These are phyloP conservation scores for Cariama cristata DNA, from an alignment of 2,113 vertebrate species.

Conservation along the genomic window DNA sequence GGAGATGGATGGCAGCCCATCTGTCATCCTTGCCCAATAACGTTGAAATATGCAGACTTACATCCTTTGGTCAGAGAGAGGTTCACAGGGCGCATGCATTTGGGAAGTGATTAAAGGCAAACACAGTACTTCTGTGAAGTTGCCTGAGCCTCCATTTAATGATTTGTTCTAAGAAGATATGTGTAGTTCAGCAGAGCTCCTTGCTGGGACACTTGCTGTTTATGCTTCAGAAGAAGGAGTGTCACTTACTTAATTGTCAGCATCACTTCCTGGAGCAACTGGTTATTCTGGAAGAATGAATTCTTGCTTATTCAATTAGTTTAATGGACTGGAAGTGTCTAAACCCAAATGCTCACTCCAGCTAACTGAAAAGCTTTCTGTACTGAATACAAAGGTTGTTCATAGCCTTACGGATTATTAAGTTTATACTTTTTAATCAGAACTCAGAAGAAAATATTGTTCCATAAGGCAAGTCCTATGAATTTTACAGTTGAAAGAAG, in stretches of 20 bases:
- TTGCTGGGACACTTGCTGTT: neutral
- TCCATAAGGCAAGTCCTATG: neutral
- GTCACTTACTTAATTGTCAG: neutral
- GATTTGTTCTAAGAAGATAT: neutral
- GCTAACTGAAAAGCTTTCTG: constrained; percentile 14
- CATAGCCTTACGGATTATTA: constrained; percentile 22
- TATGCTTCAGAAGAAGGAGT: neutral
- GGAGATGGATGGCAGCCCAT: neutral
- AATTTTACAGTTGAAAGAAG: constrained; percentile 54
- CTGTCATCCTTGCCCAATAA: neutral
- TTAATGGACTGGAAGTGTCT: constrained; percentile 56
- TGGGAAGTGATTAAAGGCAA: neutral
- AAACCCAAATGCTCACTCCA: constrained; percentile 16
- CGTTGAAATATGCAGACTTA: neutral
- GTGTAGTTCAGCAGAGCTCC: neutral
- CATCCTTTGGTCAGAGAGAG: neutral
- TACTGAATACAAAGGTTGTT: constrained; percentile 48
- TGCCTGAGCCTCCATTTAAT: neutral
- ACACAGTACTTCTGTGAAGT: rapidly evolving
- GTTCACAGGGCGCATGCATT: neutral
- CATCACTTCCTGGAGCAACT: constrained; percentile 35
- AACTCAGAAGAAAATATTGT: constrained; percentile 20
- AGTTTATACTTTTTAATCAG: constrained; percentile 9
- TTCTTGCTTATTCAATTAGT: constrained; percentile 38
- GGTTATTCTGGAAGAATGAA: constrained; percentile 53